phyloP scores from a whole-genome alignment of 2,888 invertebrate genomes.

The Pristionchus exspectatus region DNA sequence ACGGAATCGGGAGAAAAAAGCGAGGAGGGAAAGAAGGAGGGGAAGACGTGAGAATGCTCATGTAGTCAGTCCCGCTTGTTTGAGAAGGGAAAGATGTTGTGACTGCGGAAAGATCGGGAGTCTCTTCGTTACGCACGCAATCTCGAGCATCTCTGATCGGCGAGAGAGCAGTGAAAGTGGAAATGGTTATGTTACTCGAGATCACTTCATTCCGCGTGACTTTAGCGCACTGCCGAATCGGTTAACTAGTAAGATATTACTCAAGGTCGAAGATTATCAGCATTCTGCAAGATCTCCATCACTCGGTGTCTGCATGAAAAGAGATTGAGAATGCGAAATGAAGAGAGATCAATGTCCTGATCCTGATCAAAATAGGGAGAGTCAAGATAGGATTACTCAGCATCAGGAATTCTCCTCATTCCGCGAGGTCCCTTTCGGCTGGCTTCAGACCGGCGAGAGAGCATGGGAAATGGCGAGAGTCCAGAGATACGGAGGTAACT shows the following conservation, averaged over 20 bases:
- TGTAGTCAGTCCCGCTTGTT: neutral
- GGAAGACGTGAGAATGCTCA: neutral
- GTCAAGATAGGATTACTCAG: no score
- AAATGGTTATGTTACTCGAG: no score
- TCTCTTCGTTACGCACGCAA: neutral
- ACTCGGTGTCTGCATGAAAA: no score
- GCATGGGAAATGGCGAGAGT: neutral
- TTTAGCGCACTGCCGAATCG: no score
- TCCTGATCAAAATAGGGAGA: no score
- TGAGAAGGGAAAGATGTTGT: neutral
- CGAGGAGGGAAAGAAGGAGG: neutral
- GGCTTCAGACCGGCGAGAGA: neutral
- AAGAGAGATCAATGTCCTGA: no score
- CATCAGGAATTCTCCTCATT: neutral
- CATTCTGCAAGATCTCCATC: no score
- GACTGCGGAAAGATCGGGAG: neutral
- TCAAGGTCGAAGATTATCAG: no score
- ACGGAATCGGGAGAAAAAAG: neutral
- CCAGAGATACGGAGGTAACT: no score
- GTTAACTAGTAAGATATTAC: no score
- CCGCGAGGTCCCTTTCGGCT: neutral
- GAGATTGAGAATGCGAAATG: no score
- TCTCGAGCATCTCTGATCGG: neutral
- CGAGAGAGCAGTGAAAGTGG: neutral
- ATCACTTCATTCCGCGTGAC: no score